Evolutionary conservation across 2,113 vertebrate genomes (phyloP), one percentile per base, ranked within the genome.

Genomic region (Ictalurus furcatus): DNA sequence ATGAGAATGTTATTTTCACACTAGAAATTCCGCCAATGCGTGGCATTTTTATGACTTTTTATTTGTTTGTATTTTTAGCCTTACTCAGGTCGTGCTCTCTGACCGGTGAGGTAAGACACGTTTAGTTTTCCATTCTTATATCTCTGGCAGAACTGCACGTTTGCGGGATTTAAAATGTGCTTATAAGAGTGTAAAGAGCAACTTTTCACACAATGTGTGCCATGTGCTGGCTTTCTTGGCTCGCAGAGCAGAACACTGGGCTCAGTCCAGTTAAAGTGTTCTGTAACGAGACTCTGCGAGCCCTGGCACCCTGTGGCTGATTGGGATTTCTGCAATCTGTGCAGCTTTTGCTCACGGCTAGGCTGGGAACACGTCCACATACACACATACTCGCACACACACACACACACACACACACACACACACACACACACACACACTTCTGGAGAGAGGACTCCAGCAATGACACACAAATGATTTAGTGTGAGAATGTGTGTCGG

Each of bases 291-390:
- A 89, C 71, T 87, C 74, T 65, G 84, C 28, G 52, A 48, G 83
- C 83, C 54, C 58, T 84, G 40, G 58, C 86, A 78, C 88, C 82
- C 58, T 85, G 84, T 80, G 73, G 85, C 56, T 87, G 74, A 91
- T 87, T 85, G 88, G 88, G 67, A 85, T 89, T 91, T 89, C 84
- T 86, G 89, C 69, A 83, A 88, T 91, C 84, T 90, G 86, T 88
- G 76, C 82, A 73, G 85, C 82, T 74, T 85, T 85, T 89, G 83
- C 52, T 40, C 74, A 85, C 14, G 16, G 28, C 74, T 65, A 79
- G 84, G n/a, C 52, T 85, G 63, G 84, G 81, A 86, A 87, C 84
- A 74, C 63, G 63, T 73, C 78, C 85, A 84, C 65, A 74, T 25
- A 63, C n/a, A 63, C 73, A 81, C 52, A 81, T 44, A 23, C 84